Percentiles rank a stretch among this genome's conserved stretches.
Evolutionary conservation across 2,113 vertebrate species (phyloP).

Genomic region (Sinosuthora webbiana): DNA sequence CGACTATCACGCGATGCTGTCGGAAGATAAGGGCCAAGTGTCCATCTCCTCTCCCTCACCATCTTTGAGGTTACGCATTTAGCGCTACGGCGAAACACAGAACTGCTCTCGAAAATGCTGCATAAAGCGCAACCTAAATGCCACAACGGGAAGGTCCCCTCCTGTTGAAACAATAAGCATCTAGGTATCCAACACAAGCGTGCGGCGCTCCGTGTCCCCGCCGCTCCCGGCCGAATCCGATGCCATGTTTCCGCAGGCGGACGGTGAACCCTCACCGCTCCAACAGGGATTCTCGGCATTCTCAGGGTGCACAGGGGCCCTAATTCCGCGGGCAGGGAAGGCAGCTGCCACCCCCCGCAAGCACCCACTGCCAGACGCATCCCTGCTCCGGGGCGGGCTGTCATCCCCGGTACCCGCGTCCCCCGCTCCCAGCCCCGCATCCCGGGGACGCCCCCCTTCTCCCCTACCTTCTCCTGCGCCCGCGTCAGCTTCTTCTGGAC

Average conservation of each 20-base stretch:
- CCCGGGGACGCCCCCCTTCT: not conserved
- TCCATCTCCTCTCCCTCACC: not conserved
- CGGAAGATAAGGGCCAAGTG: not conserved
- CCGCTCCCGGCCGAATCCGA: not conserved
- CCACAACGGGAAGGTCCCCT: not conserved
- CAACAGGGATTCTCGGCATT: fast-evolving
- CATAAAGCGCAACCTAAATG: not conserved
- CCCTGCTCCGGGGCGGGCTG: not conserved
- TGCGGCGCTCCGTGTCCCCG: not conserved
- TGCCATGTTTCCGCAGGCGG: not conserved
- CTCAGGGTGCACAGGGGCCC: not conserved
- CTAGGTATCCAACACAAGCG: not conserved
- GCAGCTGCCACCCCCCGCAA: not conserved
- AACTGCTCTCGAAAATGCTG: not conserved
- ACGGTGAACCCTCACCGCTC: fast-evolving
- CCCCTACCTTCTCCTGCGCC: conserved; percentile 92
- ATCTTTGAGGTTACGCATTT: not conserved
- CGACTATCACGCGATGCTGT: fast-evolving
- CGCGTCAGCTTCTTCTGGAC: conserved; percentile 97
- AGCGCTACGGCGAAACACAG: not conserved
- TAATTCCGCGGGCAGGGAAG: not conserved
- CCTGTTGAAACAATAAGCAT: not conserved
- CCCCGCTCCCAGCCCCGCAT: not conserved
- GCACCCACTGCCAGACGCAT: not conserved
- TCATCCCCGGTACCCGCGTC: not conserved